Evolutionary conservation across 2,888 invertebrate species (phyloP), one percentile per base, ranked within the genome.

Genomic region (Drosophila barbarae): DNA sequence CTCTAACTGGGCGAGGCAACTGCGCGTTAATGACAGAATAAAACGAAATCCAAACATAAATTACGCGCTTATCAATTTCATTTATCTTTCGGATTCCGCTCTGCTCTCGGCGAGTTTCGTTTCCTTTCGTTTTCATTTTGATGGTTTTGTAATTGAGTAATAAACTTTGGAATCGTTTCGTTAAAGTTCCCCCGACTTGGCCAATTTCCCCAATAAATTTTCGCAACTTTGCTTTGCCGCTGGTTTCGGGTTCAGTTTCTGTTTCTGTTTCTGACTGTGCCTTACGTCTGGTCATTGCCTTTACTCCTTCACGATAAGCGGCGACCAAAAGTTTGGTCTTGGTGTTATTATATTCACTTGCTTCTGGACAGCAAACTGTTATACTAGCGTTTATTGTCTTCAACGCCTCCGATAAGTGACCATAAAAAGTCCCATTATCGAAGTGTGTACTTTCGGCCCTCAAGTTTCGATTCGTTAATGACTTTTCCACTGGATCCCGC

Each of bases 131-230:
- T 69, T 71, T 74, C 70, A 69, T 73, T 80, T 82, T 83, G 85
- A 84, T 86, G 86, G 77, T 72, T 83, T 83, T 86, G 84, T 84
- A 84, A 84, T 84, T 85, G 86, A 84, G 86, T 86, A 86, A 84
- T 84, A 86, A 84, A 84, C 74, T 84, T 84, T 67, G 69, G 76
- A 74, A 84, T 77, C 80, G 81, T 70, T 65, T 71, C 47, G 57
- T 64, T 50, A 67, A 73, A 73, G 41, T 51, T 77, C 28, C 46
- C n/a, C 21, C 38, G 55, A 56, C 50, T 59, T 66, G 41, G 56
- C 63, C 47, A 69, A 66, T 66, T 66, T 66, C 41, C 41, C 53
- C 70, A 69, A 68, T 68, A 68, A 68, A 68, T 68, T 69, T 59
- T 34, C 51, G 64, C 64, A 64, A 64, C 64, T 63, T 34, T 50